phyloP scores from a whole-genome alignment of 2,888 invertebrate species.

The Auanema freiburgensis region DNA sequence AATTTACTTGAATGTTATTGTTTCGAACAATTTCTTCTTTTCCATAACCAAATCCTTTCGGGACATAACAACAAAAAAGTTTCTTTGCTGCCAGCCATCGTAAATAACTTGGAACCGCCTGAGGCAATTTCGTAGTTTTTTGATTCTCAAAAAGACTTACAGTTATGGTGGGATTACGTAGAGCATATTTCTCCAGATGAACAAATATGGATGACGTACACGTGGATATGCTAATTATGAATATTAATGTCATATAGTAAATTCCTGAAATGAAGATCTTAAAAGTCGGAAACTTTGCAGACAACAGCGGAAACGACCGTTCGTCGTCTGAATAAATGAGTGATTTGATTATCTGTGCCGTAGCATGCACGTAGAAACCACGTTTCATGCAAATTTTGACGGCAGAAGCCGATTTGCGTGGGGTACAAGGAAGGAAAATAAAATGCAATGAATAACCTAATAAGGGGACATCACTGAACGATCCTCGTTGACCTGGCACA shows the following conservation, averaged over 20 bases:
- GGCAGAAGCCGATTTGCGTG: too few relatives aligned
- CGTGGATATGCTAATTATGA: conserved; percentile 57
- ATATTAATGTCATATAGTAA: conserved; percentile 62
- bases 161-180: conserved; percentile 50
- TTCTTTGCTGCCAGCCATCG: conserved; percentile 58
- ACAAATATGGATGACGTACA: conserved; percentile 61
- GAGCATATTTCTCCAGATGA: conserved; percentile 58
- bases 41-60: conserved; percentile 49
- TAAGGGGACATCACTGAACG: conserved; percentile 68
- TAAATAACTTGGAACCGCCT: conserved; percentile 55
- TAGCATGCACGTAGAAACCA: too few relatives aligned
- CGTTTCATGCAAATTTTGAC: too few relatives aligned
- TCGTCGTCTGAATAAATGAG: too few relatives aligned
- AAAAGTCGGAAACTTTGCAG: too few relatives aligned
- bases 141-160: not conserved
- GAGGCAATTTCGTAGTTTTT: conserved; percentile 15
- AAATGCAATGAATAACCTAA: conserved; percentile 64
- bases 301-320: too few relatives aligned
- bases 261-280: conserved; percentile 43
- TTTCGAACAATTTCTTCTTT: conserved; percentile 43
- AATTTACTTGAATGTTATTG: conserved; percentile 42
- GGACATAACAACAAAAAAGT: conserved; percentile 60
- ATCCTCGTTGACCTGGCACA: conserved; percentile 63
- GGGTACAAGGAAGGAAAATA: not conserved
- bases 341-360: too few relatives aligned